Percentiles rank a stretch among this genome's conserved stretches.
These are phyloP conservation scores for Gephyroberyx darwinii DNA, from an alignment of 2,797 vertebrate genomes.

Conservation along the genomic window DNA sequence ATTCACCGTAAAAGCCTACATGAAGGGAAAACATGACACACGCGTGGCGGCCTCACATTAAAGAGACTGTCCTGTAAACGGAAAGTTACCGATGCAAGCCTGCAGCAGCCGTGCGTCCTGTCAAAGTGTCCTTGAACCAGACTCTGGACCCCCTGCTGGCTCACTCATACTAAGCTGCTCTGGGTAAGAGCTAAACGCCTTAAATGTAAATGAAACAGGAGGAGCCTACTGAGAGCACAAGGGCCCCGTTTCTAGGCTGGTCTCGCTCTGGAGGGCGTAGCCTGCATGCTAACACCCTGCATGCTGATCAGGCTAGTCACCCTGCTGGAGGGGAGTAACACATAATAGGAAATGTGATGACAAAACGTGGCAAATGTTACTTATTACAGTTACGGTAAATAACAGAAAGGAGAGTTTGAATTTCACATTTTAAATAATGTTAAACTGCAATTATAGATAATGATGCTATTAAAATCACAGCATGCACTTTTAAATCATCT, in stretches of 20 bases:
- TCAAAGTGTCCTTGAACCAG: constrained; percentile 48
- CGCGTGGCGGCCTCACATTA: constrained; percentile 16
- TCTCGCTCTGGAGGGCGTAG: constrained; percentile 47
- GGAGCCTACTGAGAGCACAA: constrained; percentile 60
- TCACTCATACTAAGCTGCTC: constrained; percentile 10
- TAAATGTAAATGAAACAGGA: constrained; percentile 60
- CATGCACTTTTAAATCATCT: too few species aligned
- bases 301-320: constrained; percentile 38
- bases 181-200: constrained; percentile 36
- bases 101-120: constrained; percentile 15
- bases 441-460: too few species aligned
- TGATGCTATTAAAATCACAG: too few species aligned
- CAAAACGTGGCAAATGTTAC: too few species aligned
- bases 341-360: too few species aligned
- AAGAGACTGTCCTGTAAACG: constrained; percentile 12
- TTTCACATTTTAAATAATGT: too few species aligned
- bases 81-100: constrained; percentile 25
- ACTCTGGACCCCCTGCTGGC: constrained; percentile 7
- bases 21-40: constrained; percentile 3
- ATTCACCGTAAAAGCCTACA: constrained; percentile 11
- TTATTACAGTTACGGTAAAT: background rate
- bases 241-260: constrained; percentile 47
- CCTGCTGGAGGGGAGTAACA: background rate
- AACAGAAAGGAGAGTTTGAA: background rate
- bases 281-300: constrained; percentile 64